Percentiles rank a stretch among this genome's conserved stretches.
phyloP scores from a whole-genome alignment of 2,888 invertebrate species.

The Dione vanillae region DNA sequence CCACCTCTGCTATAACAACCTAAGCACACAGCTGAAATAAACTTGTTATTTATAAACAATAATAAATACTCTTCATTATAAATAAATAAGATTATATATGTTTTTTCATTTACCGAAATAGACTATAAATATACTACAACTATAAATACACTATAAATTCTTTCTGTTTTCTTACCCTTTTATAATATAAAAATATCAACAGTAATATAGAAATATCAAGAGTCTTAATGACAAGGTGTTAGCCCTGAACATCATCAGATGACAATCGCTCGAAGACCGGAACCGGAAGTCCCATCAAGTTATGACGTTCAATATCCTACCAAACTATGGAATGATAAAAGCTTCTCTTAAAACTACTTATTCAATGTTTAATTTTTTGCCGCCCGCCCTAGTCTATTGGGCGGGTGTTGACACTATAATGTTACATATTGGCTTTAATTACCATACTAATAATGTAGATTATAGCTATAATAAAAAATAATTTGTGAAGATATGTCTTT shows the following conservation, averaged over 20 bases:
- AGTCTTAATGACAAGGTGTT: constrained; percentile 38
- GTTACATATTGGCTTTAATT: no score
- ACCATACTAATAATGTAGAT: no score
- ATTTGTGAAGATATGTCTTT: no score
- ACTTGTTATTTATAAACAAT: no score
- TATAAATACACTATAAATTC: no score
- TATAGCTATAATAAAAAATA: no score
- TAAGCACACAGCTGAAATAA: no score
- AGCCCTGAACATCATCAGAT: constrained; percentile 75
- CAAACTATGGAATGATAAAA: constrained; percentile 49
- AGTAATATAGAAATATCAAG: not conserved
- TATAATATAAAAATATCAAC: not conserved
- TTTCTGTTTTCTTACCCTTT: not conserved
- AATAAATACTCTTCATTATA: no score
- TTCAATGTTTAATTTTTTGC: not conserved
- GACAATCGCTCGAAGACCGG: constrained; percentile 80
- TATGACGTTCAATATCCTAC: constrained; percentile 76
- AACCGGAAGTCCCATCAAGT: constrained; percentile 57
- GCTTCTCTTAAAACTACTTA: not conserved
- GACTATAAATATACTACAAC: no score
- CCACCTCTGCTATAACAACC: no score
- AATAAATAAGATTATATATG: no score
- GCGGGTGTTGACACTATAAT: not conserved
- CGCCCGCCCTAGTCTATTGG: not conserved
- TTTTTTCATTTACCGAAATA: no score